phyloP scores from a whole-genome alignment of 2,888 invertebrate genomes.

The Seladonia tumulorum region DNA sequence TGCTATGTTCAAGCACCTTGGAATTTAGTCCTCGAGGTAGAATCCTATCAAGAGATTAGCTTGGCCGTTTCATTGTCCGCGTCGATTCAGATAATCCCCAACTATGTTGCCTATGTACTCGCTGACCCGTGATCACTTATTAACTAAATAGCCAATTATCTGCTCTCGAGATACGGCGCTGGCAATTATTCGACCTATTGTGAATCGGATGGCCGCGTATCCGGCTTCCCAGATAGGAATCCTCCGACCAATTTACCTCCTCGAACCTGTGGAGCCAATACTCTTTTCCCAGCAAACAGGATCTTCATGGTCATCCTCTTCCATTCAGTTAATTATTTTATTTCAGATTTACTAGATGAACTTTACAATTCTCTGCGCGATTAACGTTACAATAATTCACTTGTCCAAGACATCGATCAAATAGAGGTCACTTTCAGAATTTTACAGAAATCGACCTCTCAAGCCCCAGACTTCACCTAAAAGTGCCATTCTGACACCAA shows the following conservation, averaged over 20 bases:
- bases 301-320: background rate
- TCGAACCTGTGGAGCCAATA: background rate
- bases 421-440: no score
- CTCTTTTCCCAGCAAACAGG: background rate
- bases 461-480: no score
- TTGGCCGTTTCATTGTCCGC: background rate
- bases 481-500: no score
- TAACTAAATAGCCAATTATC: conserved; percentile 10
- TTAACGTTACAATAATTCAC: no score
- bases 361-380: no score
- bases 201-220: background rate
- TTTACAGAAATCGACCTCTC: no score
- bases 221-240: background rate
- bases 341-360: no score
- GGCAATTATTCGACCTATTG: background rate
- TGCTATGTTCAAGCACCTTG: background rate
- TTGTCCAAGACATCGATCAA: no score
- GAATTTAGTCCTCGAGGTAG: background rate
- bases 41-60: conserved; percentile 1
- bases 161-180: background rate
- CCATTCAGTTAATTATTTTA: no score
- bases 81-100: background rate
- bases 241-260: background rate
- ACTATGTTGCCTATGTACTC: background rate
- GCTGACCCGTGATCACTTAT: background rate